A percentile compares a stretch with the other conserved stretches of the same genome.
Conservation (phyloP, 2,888 invertebrate species). For the Bellardia bayeri region DNA sequence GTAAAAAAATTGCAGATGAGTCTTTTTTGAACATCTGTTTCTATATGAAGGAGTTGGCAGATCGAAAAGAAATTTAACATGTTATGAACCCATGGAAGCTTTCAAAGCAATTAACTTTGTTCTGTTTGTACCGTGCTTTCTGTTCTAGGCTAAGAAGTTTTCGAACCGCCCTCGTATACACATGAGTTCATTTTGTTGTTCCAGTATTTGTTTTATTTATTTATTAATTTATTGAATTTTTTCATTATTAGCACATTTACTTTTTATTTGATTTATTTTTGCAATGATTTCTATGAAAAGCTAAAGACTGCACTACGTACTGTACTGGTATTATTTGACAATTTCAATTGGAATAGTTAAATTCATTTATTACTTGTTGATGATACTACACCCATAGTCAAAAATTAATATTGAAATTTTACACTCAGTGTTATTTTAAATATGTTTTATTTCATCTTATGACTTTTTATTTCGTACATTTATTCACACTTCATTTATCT, state of each 20-base stretch:
- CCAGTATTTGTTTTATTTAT: neutral
- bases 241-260: neutral
- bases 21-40: too few species aligned
- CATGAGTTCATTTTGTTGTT: too few species aligned
- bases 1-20: too few species aligned
- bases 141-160: too few species aligned
- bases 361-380: too few species aligned
- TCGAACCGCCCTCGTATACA: too few species aligned
- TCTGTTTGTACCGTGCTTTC: too few species aligned
- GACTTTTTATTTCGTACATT: neutral
- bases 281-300: neutral
- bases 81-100: too few species aligned
- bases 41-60: too few species aligned
- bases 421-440: neutral
- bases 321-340: neutral
- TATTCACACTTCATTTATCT: neutral
- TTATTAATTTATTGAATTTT: neutral
- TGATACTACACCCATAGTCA: neutral
- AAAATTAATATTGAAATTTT: constrained; percentile 60
- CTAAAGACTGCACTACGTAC: neutral
- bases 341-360: constrained; percentile 16
- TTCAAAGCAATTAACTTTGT: too few species aligned
- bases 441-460: too few species aligned
- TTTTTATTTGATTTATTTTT: neutral
- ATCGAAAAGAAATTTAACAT: too few species aligned